phyloP scores from a whole-genome alignment of 2,888 invertebrate species.

The Autographa pulchrina region DNA sequence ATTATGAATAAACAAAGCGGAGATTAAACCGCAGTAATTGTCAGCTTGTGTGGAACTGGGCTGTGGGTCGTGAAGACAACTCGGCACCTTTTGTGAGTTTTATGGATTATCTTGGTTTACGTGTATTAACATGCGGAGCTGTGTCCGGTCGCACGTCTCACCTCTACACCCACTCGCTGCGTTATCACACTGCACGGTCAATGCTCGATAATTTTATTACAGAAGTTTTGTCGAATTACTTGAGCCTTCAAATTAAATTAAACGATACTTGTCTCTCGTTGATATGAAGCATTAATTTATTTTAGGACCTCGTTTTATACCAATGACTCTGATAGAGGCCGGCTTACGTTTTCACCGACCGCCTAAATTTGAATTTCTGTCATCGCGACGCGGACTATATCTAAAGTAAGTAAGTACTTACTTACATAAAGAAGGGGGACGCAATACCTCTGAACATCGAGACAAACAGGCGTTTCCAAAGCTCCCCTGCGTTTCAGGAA shows the following conservation, averaged over 20 bases:
- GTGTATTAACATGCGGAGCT: conserved; percentile 84
- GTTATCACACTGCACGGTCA: conserved; percentile 82
- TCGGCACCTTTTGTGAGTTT: conserved; percentile 87
- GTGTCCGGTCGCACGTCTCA: conserved; percentile 81
- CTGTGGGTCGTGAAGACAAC: conserved; percentile 79
- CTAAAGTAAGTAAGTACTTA: conserved; percentile 35
- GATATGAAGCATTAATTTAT: conserved; percentile 78
- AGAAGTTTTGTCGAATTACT: conserved; percentile 88
- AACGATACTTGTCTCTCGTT: conserved; percentile 81
- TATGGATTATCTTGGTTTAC: conserved; percentile 87
- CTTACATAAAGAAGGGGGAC: conserved; percentile 50
- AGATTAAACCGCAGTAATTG: conserved; percentile 57
- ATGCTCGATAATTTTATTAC: conserved; percentile 88
- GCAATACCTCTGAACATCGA: conserved; percentile 58
- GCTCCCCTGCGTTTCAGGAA: conserved; percentile 80
- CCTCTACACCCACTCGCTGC: conserved; percentile 71
- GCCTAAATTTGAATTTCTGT: conserved; percentile 36
- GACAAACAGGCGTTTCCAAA: conserved; percentile 68
- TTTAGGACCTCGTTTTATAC: conserved; percentile 52
- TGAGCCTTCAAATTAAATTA: conserved; percentile 87
- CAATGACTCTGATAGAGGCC: conserved; percentile 44
- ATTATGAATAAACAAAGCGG: conserved; percentile 30
- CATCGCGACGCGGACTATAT: conserved; percentile 31
- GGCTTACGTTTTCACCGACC: conserved; percentile 41
- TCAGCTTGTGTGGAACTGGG: conserved; percentile 64